Evolutionary conservation across 2,888 invertebrate species (phyloP).

Genomic region (Resseliella maxima): DNA sequence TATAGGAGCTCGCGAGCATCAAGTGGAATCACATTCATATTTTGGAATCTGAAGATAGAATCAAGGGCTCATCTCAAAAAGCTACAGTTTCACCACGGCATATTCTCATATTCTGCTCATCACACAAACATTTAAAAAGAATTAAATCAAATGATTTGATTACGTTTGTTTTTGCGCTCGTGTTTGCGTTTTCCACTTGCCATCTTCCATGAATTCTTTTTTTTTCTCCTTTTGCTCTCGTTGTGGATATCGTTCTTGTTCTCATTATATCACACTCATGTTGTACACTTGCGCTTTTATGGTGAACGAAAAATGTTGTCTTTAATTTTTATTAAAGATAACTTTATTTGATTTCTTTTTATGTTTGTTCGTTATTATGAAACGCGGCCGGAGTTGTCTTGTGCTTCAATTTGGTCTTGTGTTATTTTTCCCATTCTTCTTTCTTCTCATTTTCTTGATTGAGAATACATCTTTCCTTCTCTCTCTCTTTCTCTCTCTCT

Average conservation of each 20-base stretch:
- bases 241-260: not conserved
- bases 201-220: not conserved
- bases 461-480: too few species aligned
- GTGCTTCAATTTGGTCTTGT: not conserved
- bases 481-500: too few species aligned
- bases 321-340: conserved; percentile 28
- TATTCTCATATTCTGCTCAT: conserved; percentile 22
- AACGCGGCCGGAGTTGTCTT: not conserved
- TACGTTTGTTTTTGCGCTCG: not conserved
- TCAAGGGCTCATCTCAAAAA: not conserved
- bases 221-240: not conserved
- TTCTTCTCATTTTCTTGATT: too few species aligned
- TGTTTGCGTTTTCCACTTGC: not conserved
- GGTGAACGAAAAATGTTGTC: not conserved
- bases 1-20: too few species aligned
- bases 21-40: too few species aligned
- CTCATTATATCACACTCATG: not conserved
- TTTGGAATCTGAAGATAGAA: not conserved
- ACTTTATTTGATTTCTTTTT: conserved; percentile 4
- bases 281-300: not conserved
- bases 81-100: not conserved
- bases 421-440: not conserved
- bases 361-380: not conserved
- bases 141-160: conserved; percentile 47
- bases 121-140: conserved; percentile 38